A percentile compares a stretch with the other conserved stretches of the same genome.
phyloP scores from a whole-genome alignment of 2,888 invertebrate genomes.

The Chalcosyrphus nemorum region DNA sequence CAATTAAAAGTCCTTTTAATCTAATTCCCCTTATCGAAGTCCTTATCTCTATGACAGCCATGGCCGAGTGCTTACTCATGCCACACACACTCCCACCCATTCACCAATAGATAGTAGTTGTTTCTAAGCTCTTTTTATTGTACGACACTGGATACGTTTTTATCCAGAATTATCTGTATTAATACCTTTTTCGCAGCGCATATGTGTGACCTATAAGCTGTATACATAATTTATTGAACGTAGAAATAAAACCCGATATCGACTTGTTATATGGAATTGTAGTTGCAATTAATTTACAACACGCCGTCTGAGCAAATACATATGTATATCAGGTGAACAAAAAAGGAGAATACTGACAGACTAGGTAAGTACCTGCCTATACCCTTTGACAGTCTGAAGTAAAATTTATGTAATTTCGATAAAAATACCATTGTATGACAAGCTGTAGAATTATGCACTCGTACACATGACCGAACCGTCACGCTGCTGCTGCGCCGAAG shows the following conservation, averaged over 20 bases:
- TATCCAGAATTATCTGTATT: slow-evolving; percentile 25
- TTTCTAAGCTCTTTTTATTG: slow-evolving; percentile 7
- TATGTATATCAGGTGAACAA: background rate
- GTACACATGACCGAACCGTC: no score
- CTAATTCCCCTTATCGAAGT: slow-evolving; percentile 44
- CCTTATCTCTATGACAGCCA: slow-evolving; percentile 45
- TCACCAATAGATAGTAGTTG: background rate
- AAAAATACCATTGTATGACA: slow-evolving; percentile 8
- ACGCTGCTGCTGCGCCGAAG: background rate
- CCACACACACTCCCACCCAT: background rate
- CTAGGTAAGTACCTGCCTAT: background rate
- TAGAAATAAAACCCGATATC: slow-evolving; percentile 32
- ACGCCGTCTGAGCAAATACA: background rate
- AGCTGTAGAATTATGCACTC: background rate
- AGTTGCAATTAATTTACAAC: background rate
- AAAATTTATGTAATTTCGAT: background rate
- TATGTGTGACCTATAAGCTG: slow-evolving; percentile 38
- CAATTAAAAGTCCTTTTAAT: slow-evolving; percentile 54
- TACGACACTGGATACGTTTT: slow-evolving; percentile 21
- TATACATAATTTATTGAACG: slow-evolving; percentile 40
- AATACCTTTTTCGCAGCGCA: slow-evolving; percentile 40
- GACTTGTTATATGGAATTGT: background rate
- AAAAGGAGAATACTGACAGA: background rate
- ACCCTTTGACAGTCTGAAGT: background rate
- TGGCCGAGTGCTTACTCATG: slow-evolving; percentile 26